Base-by-base conservation (phyloP, 2,888 invertebrate genomes). In the Calameuta idolon region DNA sequence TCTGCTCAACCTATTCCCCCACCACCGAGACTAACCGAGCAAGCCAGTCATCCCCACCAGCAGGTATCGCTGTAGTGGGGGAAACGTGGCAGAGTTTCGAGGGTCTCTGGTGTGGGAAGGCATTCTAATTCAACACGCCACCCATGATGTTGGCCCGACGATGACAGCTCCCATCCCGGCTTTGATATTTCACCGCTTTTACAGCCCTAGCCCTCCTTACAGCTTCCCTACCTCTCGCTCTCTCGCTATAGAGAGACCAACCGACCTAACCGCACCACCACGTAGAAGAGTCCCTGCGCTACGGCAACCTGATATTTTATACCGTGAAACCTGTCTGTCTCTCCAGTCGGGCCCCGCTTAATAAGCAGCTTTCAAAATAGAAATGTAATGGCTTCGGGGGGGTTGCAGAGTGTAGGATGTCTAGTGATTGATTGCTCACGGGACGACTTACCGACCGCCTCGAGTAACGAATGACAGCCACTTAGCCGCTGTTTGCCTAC, bases 81-180 rank as follows among this genome's bases (percentile, higher is more conserved):
- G 85, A 83, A 86, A 83, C 85, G 85, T 86, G 86, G 85, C 84
- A 85, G 85, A 85, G 85, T 84, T 84, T 76, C 80, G 82, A 79
- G 84, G 84, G 73, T 78, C 80, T 81, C 83, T 82, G 82, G 88
- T 86, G 89, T 89, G 89, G 90, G 89, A 88, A 89, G 89, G 90
- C 91, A 91, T 91, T 91, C 91, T 91, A 91, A 91, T 91, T 91
- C 90, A 91, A 91, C 91, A 91, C 91, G 90, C 91, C 91, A 91
- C 91, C 91, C 91, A 91, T 91, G 91, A 91, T 90, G 91, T 91
- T 91, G 90, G 90, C 90, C 89, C 91, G 90, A 91, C 91, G 91
- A 91, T 91, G 91, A 91, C 91, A 91, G 91, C 91, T 91, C 91
- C 90, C 90, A 91, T 91, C 91, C 90, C 89, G 91, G 89, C 91